Percentiles rank a stretch among this genome's conserved stretches.
Conservation (phyloP, 2,113 vertebrate genomes). For the Brachyistius frenatus region DNA sequence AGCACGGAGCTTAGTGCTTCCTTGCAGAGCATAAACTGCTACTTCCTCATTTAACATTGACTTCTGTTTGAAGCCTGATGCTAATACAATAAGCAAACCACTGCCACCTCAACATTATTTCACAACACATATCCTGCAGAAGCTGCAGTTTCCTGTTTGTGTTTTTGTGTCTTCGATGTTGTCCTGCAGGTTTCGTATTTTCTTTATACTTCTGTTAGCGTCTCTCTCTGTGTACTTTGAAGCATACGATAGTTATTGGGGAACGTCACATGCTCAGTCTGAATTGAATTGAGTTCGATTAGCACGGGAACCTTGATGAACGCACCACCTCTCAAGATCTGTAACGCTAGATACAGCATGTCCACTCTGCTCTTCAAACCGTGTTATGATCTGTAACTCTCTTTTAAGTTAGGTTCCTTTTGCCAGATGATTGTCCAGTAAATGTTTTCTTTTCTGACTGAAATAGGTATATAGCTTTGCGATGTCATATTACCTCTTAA, state of each 20-base stretch:
- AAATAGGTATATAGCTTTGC: no score
- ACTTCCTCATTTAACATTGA: no score
- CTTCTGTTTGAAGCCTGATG: not conserved
- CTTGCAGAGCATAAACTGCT: not conserved
- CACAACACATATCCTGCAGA: not conserved
- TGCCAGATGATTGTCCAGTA: no score
- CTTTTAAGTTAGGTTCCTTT: no score
- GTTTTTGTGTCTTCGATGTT: not conserved
- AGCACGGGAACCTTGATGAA: no score
- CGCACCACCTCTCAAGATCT: no score
- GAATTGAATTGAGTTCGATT: no score
- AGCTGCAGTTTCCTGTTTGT: not conserved
- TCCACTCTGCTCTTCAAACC: no score
- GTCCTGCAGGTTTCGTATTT: not conserved
- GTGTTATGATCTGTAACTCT: no score
- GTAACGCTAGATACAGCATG: no score
- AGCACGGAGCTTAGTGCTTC: not conserved
- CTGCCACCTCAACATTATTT: not conserved
- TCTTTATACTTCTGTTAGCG: not conserved
- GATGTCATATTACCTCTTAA: no score
- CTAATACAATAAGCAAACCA: not conserved
- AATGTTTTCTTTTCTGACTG: no score
- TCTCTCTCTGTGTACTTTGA: not conserved
- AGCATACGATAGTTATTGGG: not conserved
- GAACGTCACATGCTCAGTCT: not conserved